phyloP scores from a whole-genome alignment of 2,797 vertebrate species.

The Notoglanidium macrostoma region DNA sequence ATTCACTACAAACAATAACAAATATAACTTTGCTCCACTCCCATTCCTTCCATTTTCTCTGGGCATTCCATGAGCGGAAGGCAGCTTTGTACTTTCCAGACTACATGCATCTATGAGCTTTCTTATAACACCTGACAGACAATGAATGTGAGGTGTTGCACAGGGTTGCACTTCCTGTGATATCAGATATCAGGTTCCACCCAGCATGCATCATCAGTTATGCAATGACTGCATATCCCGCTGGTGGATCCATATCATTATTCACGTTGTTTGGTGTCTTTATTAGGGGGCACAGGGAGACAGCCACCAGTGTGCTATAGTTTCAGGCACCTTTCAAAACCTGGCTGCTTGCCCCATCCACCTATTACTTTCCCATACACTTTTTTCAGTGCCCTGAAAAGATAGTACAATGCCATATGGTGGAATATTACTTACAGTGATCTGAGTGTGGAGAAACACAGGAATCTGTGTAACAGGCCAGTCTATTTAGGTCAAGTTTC shows the following conservation, averaged over 20 bases:
- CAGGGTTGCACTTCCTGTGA: neutral
- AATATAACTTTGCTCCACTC: constrained; percentile 50
- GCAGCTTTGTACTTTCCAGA: neutral
- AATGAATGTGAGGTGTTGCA: constrained; percentile 42
- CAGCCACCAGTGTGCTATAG: constrained; percentile 6
- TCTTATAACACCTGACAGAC: constrained; percentile 37
- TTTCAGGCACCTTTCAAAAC: constrained; percentile 49
- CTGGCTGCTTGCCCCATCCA: constrained; percentile 38
- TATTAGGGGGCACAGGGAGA: constrained; percentile 15
- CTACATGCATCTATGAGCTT: constrained; percentile 3
- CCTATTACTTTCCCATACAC: constrained; percentile 45
- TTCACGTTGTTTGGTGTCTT: constrained; percentile 32
- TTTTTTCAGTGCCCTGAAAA: constrained; percentile 29
- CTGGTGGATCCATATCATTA: constrained; percentile 39
- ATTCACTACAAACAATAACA: constrained; percentile 71
- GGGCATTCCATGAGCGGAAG: neutral
- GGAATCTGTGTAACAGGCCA: constrained; percentile 23
- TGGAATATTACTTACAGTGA: constrained; percentile 51
- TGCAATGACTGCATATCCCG: constrained; percentile 27
- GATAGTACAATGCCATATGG: constrained; percentile 51
- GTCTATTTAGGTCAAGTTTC: constrained; percentile 40
- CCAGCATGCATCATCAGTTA: constrained; percentile 44
- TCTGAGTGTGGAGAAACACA: constrained; percentile 20
- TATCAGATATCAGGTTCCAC: constrained; percentile 43
- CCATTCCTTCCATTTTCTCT: neutral